A percentile compares a stretch with the other conserved stretches of the same genome.
Evolutionary conservation across 2,888 invertebrate genomes (phyloP).

Genomic region (Andrena fulva): DNA sequence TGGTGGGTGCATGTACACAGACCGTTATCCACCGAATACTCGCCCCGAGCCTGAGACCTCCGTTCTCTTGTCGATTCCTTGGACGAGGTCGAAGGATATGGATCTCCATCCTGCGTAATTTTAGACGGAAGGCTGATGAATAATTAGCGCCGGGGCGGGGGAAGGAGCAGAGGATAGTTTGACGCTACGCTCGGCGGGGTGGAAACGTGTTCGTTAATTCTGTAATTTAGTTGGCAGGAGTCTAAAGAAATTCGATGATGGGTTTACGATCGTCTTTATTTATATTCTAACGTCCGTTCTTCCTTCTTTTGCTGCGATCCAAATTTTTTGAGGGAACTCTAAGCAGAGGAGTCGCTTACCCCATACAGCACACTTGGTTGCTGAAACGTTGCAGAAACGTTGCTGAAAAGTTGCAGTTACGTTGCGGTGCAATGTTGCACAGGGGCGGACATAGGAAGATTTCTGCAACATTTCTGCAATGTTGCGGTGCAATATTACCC

Average conservation of each 20-base stretch:
- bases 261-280: background rate
- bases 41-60: conserved; percentile 8
- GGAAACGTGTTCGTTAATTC: background rate
- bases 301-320: background rate
- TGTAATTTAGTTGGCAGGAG: background rate
- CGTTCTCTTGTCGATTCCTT: conserved; percentile 37
- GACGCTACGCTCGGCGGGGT: background rate
- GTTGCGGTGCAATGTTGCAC: no score
- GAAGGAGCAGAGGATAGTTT: background rate
- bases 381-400: no score
- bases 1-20: conserved; percentile 35
- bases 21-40: conserved; percentile 29
- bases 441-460: no score
- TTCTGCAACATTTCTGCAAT: no score
- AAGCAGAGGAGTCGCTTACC: conserved; percentile 15
- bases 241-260: background rate
- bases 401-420: no score
- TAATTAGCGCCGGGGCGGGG: conserved; percentile 4
- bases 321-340: conserved; percentile 10
- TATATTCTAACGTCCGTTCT: background rate
- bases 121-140: conserved; percentile 13
- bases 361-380: no score
- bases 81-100: conserved; percentile 18
- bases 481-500: no score
- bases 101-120: conserved; percentile 16